Evolutionary conservation across 2,888 invertebrate genomes (phyloP), one percentile per base, ranked within the genome.

Genomic region (Hylaea fasciaria): DNA sequence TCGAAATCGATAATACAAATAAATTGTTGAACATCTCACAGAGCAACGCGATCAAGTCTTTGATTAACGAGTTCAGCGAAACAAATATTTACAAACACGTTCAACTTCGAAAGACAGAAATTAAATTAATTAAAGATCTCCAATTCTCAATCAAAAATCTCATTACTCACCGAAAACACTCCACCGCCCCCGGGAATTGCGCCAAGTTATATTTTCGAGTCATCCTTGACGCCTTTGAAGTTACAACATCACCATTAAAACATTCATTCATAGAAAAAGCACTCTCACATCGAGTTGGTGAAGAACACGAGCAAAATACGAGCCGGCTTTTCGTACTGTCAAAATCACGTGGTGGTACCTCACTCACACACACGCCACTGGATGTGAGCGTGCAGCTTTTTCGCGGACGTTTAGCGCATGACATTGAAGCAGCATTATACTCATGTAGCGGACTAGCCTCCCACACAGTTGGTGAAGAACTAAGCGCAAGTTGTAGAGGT

Each of bases 381-480:
- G 71, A 73, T 72, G 78, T 77, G 76, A 69, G 80, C 81, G 82
- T 81, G 81, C 80, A 80, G 84, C 82, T 82, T 87, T 85, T 86
- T 82, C 86, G 86, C 87, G 80, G 76, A 82, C 77, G 77, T 74
- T 80, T 70, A 82, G 85, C 91, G 87, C 89, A 87, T 88, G 89
- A 82, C 90, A 85, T 86, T 83, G 80, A 81, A 80, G 78, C 72
- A 83, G 81, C 83, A 86, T 87, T 82, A 84, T 84, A 86, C 80
- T 86, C 89, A 88, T 87, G 87, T 87, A 89, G 85, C 88, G 85
- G 87, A 90, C 91, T 90, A 89, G 84, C 91, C 91, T 90, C 91
- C 89, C 86, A 91, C 91, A 91, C 89, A 85, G 91, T 89, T 91
- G 85, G 90, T 86, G 90, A 91, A 91, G 91, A 92, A 92, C 91